Evolutionary conservation across 1,140 invertebrate species (phyloP).

Genomic region (Penaeus chinensis): DNA sequence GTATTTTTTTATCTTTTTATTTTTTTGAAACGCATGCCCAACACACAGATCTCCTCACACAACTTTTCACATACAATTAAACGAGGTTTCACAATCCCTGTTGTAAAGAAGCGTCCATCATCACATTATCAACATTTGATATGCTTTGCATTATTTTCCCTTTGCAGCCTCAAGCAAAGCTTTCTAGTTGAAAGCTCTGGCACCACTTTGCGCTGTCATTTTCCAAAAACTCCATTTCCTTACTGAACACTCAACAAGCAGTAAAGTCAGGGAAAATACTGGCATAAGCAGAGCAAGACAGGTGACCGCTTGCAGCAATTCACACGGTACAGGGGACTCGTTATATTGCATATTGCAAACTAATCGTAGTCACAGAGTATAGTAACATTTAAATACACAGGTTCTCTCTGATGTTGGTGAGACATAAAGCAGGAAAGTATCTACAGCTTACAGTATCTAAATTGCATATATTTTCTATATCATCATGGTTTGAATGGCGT

Average conservation of each 20-base stretch:
- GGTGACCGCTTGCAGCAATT: conserved; percentile 38
- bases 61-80: conserved; percentile 29
- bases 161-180: conserved; percentile 55
- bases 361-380: conserved; percentile 42
- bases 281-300: conserved; percentile 48
- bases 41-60: conserved; percentile 18
- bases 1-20: too few species aligned
- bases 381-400: conserved; percentile 45
- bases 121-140: conserved; percentile 40
- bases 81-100: conserved; percentile 28
- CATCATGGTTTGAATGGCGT: conserved; percentile 37
- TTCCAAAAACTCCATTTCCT: conserved; percentile 20
- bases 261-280: conserved; percentile 36
- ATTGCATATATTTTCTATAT: conserved; percentile 54
- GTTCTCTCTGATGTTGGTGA: conserved; percentile 46
- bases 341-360: conserved; percentile 47
- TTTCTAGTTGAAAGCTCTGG: conserved; percentile 41
- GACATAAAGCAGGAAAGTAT: conserved; percentile 57
- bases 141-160: conserved; percentile 41
- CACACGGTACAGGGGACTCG: conserved; percentile 27
- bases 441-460: conserved; percentile 58
- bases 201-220: conserved; percentile 31
- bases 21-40: conserved; percentile 20
- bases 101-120: conserved; percentile 34
- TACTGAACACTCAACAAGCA: conserved; percentile 47